Evolutionary conservation across 2,888 invertebrate genomes (phyloP).

Genomic region (Branchellion lobata): DNA sequence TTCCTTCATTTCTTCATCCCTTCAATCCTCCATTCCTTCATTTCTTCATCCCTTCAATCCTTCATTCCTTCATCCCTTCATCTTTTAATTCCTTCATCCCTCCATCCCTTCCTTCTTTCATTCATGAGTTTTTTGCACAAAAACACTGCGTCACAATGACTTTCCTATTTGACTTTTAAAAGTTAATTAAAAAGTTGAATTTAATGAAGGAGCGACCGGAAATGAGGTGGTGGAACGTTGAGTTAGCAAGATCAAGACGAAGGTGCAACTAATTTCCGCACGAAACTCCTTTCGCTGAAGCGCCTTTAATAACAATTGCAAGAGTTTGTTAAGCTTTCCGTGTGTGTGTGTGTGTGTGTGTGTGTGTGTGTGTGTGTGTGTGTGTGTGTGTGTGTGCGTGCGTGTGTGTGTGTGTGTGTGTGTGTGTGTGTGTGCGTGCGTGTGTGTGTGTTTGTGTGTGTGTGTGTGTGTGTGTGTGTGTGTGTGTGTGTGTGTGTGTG

Average conservation of each 20-base stretch:
- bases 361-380: no score
- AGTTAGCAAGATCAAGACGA: neutral
- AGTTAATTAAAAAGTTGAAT: neutral
- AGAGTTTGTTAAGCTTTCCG: no score
- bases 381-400: no score
- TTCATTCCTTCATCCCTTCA: neutral
- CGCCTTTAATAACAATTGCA: no score
- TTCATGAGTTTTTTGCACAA: neutral
- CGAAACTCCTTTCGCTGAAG: no score
- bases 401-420: no score
- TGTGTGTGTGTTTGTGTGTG: no score
- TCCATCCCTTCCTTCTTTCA: neutral
- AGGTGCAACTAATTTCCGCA: conserved; percentile 13
- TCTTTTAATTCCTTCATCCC: neutral
- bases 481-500: no score
- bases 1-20: no score
- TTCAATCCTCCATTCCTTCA: neutral
- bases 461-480: no score
- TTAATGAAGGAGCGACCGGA: neutral
- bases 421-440: no score
- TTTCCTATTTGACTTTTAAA: neutral
- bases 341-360: no score
- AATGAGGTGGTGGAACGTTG: neutral
- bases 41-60: neutral
- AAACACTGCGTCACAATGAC: neutral